Percentiles rank a stretch among this genome's conserved stretches.
phyloP scores from a whole-genome alignment of 2,113 vertebrate species.

The Amblyornis subalaris region DNA sequence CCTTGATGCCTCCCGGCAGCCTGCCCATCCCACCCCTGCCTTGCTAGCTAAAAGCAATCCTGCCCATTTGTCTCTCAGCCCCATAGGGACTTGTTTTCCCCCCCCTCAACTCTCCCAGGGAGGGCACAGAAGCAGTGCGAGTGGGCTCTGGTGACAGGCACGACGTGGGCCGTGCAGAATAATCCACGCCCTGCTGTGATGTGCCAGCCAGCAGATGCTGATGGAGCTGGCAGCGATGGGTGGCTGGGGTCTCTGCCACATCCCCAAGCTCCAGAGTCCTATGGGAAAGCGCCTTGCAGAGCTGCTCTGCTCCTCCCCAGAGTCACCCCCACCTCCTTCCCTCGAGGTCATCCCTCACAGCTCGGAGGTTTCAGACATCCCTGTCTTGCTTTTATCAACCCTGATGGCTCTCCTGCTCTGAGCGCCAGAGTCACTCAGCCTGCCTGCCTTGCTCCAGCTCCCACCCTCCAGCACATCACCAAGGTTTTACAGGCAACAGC shows the following conservation, averaged over 20 bases:
- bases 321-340: not conserved
- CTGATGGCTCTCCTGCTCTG: not conserved
- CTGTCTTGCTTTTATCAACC: not conserved
- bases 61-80: not conserved
- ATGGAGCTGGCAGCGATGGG: not conserved
- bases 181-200: fast-evolving
- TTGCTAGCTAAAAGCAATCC: fast-evolving
- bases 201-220: not conserved
- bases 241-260: not conserved
- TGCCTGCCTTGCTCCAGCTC: not conserved
- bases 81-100: fast-evolving
- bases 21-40: not conserved
- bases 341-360: fast-evolving
- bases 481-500: not conserved
- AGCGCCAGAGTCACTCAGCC: not conserved
- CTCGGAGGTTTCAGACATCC: not conserved
- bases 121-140: not conserved
- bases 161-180: fast-evolving
- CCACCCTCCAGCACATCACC: not conserved
- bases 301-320: not conserved
- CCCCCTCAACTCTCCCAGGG: not conserved
- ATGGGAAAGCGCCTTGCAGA: fast-evolving
- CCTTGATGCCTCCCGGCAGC: not conserved
- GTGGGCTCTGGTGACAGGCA: not conserved
- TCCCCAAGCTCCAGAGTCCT: fast-evolving